Evolutionary conservation across 2,113 vertebrate species (phyloP).

Genomic region (Dipodomys spectabilis): DNA sequence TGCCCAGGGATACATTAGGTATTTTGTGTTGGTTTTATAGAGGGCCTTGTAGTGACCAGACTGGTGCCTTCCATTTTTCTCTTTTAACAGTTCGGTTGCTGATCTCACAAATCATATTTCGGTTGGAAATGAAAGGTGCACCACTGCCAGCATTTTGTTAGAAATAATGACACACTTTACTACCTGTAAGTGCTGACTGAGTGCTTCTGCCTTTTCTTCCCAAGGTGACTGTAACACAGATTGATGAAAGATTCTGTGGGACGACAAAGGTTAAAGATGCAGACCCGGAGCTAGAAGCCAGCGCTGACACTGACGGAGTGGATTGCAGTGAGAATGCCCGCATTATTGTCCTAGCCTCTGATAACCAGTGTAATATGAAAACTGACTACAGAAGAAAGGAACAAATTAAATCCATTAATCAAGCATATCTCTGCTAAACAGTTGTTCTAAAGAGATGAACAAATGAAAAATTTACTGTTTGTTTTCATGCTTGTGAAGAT

Average conservation of each 20-base stretch:
- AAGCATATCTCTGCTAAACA: slow-evolving; percentile 91
- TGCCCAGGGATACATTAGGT: neutral
- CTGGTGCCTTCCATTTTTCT: slow-evolving; percentile 79
- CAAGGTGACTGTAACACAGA: slow-evolving; percentile 90
- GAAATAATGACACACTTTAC: slow-evolving; percentile 89
- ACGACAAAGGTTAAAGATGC: slow-evolving; percentile 90
- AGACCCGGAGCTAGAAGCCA: slow-evolving; percentile 85
- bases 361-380: slow-evolving; percentile 90
- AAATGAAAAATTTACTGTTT: slow-evolving; percentile 91
- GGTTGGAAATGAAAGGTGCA: slow-evolving; percentile 85
- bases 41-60: slow-evolving; percentile 62
- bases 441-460: slow-evolving; percentile 86
- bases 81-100: slow-evolving; percentile 75
- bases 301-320: slow-evolving; percentile 88
- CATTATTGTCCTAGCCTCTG: slow-evolving; percentile 86
- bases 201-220: slow-evolving; percentile 86
- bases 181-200: slow-evolving; percentile 89
- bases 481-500: slow-evolving; percentile 83
- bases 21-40: slow-evolving; percentile 37
- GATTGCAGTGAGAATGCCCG: slow-evolving; percentile 80
- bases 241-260: slow-evolving; percentile 88
- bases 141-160: slow-evolving; percentile 85
- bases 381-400: slow-evolving; percentile 88
- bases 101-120: slow-evolving; percentile 88
- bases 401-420: slow-evolving; percentile 94